Base-by-base conservation (phyloP, 37 sponge, comb jelly and placozoan species). In the Spongia lamella region DNA sequence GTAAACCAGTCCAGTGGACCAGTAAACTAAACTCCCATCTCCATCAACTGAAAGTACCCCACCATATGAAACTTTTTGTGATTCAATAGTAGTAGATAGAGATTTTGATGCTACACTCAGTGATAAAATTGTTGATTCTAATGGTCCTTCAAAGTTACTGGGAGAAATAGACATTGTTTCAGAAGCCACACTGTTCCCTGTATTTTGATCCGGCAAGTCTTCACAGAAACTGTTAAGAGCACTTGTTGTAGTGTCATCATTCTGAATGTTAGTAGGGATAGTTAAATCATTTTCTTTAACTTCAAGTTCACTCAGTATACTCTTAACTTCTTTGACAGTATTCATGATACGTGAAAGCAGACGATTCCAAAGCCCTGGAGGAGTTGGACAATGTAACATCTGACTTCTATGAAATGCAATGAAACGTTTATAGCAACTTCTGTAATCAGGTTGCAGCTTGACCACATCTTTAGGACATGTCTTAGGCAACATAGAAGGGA, bases 291-390 rank as follows among this genome's bases (percentile, higher is more conserved):
- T 9, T 9, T 43, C 47, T 13, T 43, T 13, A 43, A 5, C 5
- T 13, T 13, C 9, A 43, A 13, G 6, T 11, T 22, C 25, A 35
- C 80, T 75, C 9, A 86, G 70, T 61, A 76, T 71, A 27, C 40
- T 56, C 25, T 70, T 37, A 1, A 86, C 43, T 47, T 62, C 32
- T 56, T 62, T 39, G 3, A 90, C 60, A 17, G 82, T 81, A 74
- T 88, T 86, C 79, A 94, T 82, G 33, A 91, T 59, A 1, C 95
- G 79, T 0, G 92, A 86, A 24, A 94, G 70, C 30, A 94, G 82
- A 14, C 95, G 69, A 72, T 86, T 88, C 95, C 95, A 94, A 75
- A 91, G 91, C 15, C 95, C 95, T 11, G 92, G 86, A 17, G 95
- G 95, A 29, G 84, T 63, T 43, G 9, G 47, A 43, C 47, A 43